A percentile compares a stretch with the other conserved stretches of the same genome.
phyloP scores from a whole-genome alignment of 2,888 invertebrate species.

The Platycheirus albimanus region DNA sequence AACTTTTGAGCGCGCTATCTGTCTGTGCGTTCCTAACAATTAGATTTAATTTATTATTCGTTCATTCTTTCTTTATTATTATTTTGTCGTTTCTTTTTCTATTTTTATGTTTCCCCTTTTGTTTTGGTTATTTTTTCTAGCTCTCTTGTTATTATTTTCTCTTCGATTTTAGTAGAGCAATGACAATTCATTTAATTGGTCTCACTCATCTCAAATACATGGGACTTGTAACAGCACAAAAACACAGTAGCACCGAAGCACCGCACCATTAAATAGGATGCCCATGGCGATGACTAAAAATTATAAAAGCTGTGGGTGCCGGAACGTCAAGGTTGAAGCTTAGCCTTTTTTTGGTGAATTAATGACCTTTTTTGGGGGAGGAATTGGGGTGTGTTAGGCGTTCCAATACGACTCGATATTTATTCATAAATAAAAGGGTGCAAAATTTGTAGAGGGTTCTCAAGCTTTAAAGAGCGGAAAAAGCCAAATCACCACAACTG shows the following conservation, averaged over 20 bases:
- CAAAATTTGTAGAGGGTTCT: constrained; percentile 27
- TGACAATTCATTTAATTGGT: constrained; percentile 72
- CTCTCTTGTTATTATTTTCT: constrained; percentile 60
- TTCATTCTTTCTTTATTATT: constrained; percentile 8
- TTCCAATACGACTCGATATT: constrained; percentile 41
- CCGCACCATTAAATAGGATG: constrained; percentile 17
- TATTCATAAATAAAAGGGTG: constrained; percentile 49
- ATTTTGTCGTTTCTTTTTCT: constrained; percentile 8
- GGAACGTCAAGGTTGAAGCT: constrained; percentile 33
- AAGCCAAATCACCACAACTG: constrained; percentile 30
- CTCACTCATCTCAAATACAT: constrained; percentile 29
- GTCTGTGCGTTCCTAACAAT: constrained; percentile 40
- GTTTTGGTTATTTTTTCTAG: constrained; percentile 37
- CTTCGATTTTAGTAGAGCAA: constrained; percentile 64
- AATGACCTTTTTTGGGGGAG: constrained; percentile 17
- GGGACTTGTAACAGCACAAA: neutral
- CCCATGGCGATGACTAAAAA: constrained; percentile 12
- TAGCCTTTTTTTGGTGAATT: constrained; percentile 24
- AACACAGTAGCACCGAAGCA: too few relatives aligned
- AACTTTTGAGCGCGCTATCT: constrained; percentile 49
- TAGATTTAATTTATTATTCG: constrained; percentile 22
- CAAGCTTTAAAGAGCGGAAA: constrained; percentile 39
- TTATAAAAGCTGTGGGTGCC: neutral
- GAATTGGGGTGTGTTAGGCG: neutral
- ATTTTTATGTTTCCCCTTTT: constrained; percentile 55